Base-by-base conservation (phyloP, 2,888 invertebrate species). In the Scaptomyza flava region DNA sequence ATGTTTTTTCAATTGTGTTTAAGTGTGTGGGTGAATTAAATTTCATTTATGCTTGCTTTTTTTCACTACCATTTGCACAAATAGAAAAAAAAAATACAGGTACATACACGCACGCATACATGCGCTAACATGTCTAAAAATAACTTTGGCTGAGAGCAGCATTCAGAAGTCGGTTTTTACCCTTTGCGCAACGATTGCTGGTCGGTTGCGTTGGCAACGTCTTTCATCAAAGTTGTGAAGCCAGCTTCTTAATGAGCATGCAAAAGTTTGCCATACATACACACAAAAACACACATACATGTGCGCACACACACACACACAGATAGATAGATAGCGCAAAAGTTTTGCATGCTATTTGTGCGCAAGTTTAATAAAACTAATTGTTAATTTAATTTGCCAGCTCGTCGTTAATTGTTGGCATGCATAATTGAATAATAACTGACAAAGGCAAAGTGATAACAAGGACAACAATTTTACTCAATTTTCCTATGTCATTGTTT, bases 331-430 rank as follows among this genome's bases (percentile, higher is more conserved):
- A 46, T 27, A 45, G 23, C 46, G 14, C 17, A 53, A 52, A 84
- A 84, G 63, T 87, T 83, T 78, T 61, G 36, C 47, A 17, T 46
- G n/a, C 57, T 46, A 33, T 42, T 33, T 51, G 57, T 77, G 51
- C 59, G 66, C 43, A 89, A 89, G 84, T 91, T 91, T 90, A 91
- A 91, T 91, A 89, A 91, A 91, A 91, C 90, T 91, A 90, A 90
- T 90, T 90, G 90, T 89, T 91, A 91, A 90, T 90, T 91, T 87
- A 90, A 89, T 90, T 91, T 91, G 86, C 89, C 85, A 84, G 90
- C 79, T 74, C 79, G 74, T 85, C 75, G 79, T 88, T 90, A 90
- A 90, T 89, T 91, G 89, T 83, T 81, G 79, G 83, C 86, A 90
- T 90, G 86, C 85, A 87, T 91, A 90, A 90, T 90, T 89, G 85